A percentile compares a stretch with the other conserved stretches of the same genome.
Evolutionary conservation across 2,113 vertebrate species (phyloP).

Genomic region (Coptodon rendalli): DNA sequence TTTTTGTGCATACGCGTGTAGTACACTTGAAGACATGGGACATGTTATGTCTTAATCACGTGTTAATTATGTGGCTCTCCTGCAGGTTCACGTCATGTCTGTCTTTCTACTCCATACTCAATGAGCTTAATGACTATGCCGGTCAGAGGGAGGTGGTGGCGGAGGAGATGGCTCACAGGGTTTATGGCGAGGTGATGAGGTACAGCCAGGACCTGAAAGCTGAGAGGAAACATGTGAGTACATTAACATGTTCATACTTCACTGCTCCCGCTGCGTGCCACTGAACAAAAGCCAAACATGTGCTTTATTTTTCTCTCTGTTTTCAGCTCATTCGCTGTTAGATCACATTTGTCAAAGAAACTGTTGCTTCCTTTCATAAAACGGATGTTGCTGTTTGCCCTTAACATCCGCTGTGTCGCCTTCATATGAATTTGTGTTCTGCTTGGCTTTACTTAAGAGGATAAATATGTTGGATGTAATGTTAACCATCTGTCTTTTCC

Average conservation of each 20-base stretch:
- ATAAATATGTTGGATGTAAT: conserved; percentile 35
- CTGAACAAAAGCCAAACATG: background rate
- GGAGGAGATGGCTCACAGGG: conserved; percentile 93
- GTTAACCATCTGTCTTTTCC: conserved; percentile 39
- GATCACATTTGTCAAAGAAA: background rate
- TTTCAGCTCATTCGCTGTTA: background rate
- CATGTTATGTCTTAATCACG: background rate
- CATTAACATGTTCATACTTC: too few species aligned
- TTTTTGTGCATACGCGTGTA: background rate
- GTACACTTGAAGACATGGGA: background rate
- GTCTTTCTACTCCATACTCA: conserved; percentile 93
- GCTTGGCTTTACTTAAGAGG: conserved; percentile 7
- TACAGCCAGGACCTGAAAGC: conserved; percentile 92
- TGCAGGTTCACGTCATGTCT: conserved; percentile 91
- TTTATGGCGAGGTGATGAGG: conserved; percentile 93
- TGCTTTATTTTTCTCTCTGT: background rate
- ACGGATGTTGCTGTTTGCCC: background rate
- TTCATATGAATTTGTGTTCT: conserved; percentile 10
- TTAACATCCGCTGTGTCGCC: background rate
- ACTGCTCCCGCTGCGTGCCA: background rate
- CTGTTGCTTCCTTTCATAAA: background rate
- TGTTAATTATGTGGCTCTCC: background rate
- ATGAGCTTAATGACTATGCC: conserved; percentile 94
- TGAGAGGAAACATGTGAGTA: conserved; percentile 93
- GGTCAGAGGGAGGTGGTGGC: conserved; percentile 97